Percentiles rank a stretch among this genome's conserved stretches.
Conservation (phyloP, 2,797 vertebrate species). For the Coluber constrictor region DNA sequence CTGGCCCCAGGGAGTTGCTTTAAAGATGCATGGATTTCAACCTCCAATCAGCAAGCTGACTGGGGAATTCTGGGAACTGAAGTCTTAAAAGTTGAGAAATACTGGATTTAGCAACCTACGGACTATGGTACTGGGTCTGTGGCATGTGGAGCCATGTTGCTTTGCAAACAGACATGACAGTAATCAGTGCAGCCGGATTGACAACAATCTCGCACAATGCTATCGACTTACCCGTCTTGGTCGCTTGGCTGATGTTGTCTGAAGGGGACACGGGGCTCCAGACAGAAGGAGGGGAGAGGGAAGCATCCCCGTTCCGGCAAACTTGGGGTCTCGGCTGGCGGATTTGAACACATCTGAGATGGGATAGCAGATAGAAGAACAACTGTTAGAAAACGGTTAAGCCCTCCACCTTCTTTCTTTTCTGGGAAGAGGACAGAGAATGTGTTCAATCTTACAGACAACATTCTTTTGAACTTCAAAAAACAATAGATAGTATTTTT, state of each 20-base stretch:
- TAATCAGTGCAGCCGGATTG: accelerated
- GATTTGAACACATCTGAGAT: constrained; percentile 93
- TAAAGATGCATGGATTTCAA: no score
- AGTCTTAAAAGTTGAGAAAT: no score
- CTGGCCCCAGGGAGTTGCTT: no score
- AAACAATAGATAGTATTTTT: not conserved
- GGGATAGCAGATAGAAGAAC: not conserved
- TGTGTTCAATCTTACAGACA: not conserved
- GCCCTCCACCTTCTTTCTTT: not conserved
- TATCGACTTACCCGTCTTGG: constrained; percentile 72
- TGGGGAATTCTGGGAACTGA: no score
- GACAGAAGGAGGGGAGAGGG: constrained; percentile 81
- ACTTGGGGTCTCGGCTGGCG: constrained; percentile 80
- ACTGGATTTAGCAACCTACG: no score
- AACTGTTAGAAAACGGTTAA: not conserved
- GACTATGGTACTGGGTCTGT: no score
- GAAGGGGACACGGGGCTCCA: constrained; percentile 87
- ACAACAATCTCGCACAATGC: accelerated
- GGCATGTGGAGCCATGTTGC: no score
- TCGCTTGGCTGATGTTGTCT: constrained; percentile 84
- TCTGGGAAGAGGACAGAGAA: not conserved
- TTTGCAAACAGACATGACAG: not conserved
- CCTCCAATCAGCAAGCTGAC: no score
- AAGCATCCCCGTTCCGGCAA: constrained; percentile 75
- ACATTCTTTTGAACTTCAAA: not conserved